Percentiles rank a stretch among this genome's conserved stretches.
These are phyloP conservation scores for Clarias batrachus DNA, from an alignment of 2,113 vertebrate genomes.

Conservation along the genomic window DNA sequence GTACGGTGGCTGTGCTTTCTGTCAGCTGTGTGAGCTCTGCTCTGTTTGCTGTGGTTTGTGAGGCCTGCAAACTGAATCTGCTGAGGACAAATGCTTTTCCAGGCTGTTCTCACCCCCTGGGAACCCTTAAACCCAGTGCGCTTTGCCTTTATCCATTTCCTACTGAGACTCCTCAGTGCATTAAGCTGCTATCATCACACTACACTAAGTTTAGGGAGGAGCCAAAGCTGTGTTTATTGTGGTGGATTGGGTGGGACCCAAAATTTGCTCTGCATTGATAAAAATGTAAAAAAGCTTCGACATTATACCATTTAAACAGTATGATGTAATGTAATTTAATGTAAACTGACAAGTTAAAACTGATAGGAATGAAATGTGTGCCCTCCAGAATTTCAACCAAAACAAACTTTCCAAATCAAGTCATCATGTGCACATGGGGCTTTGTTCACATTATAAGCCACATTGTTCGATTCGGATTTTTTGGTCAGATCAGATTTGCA, in stretches of 20 bases:
- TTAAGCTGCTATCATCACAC: slow-evolving; percentile 41
- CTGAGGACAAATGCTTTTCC: slow-evolving; percentile 57
- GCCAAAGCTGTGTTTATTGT: slow-evolving; percentile 1
- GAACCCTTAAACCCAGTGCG: slow-evolving; percentile 62
- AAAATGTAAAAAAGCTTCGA: neutral
- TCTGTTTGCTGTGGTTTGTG: slow-evolving; percentile 32
- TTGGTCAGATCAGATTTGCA: too few relatives aligned
- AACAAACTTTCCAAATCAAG: neutral
- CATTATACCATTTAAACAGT: neutral
- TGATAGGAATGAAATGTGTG: neutral
- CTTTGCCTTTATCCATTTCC: slow-evolving; percentile 55
- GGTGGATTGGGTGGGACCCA: neutral
- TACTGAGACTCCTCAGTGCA: slow-evolving; percentile 59
- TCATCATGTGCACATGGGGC: too few relatives aligned
- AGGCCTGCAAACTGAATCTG: slow-evolving; percentile 54
- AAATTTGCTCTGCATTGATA: neutral
- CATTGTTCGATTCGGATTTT: too few relatives aligned
- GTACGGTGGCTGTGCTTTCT: neutral
- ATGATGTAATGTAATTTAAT: neutral
- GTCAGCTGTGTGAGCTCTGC: slow-evolving; percentile 7
- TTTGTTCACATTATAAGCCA: too few relatives aligned
- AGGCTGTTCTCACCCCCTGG: slow-evolving; percentile 57
- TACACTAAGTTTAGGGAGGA: slow-evolving; percentile 19
- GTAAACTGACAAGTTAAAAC: neutral
- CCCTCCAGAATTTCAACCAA: neutral